Base-by-base conservation (phyloP, 37 sponge, comb jelly and placozoan genomes). In the Spongia lamella region DNA sequence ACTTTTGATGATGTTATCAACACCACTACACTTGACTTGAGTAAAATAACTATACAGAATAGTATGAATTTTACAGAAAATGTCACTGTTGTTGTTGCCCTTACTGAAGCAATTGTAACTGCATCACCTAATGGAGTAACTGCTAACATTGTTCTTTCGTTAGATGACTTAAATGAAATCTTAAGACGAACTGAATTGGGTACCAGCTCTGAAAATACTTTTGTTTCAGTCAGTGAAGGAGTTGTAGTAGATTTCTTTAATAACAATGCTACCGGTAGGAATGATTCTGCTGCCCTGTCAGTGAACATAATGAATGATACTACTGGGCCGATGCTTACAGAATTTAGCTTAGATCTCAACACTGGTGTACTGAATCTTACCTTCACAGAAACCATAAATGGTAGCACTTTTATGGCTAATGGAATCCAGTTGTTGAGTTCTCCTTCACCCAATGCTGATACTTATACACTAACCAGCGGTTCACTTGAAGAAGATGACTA, bases 331-430 rank as follows among this genome's bases (percentile, higher is more conserved):
- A 35, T 15, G 19, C 53, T 95, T 24, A 47, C 57, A 2, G 22
- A 51, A 21, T 81, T 91, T 63, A 61, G 22, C 30, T 55, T 95
- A n/a, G 86, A 95, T 70, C 56, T 95, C 22, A 65, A 88, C 32
- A 52, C 68, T 66, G 86, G 92, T 32, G n/a, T 67, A 6, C 71
- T 94, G 34, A 84, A 84, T 43, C 35, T 95, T 2, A 88, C 86
- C 0, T 95, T 95, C 72, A 75, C 94, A 20, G 94, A 94, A 67
- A 86, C 90, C 11, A 70, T 94, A 1, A 84, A 84, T 85, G 68
- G 71, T 24, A 26, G 55, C 22, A 79, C 89, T 13, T 78, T 95
- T 66, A 61, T 82, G 58, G 47, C 78, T 0, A 56, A 76, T 60
- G 65, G 63, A 15, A 43, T 90, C 34, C 74, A 82, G 0, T 62